Evolutionary conservation across 2,888 invertebrate genomes (phyloP), one percentile per base, ranked within the genome.

Genomic region (Epsilonema sp.): DNA sequence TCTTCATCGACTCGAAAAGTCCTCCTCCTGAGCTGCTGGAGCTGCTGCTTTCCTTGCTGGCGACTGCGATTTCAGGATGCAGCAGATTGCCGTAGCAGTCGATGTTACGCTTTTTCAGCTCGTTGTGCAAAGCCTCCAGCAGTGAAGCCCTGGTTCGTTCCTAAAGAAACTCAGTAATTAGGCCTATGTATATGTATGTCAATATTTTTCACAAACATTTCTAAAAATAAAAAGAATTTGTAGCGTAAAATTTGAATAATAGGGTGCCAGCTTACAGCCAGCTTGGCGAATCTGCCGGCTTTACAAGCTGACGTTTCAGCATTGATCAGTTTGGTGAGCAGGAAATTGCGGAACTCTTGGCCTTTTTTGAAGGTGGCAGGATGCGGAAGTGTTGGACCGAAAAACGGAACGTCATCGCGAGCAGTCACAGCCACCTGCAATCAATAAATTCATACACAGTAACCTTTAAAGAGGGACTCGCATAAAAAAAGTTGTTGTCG

Each of bases 231-330:
- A 49, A 4, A 1, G n/a, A 42, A 40, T n/a, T n/a, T n/a, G n/a
- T n/a, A n/a, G n/a, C n/a, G n/a, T n/a, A n/a, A n/a, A n/a, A n/a
- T n/a, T n/a, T n/a, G n/a, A n/a, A n/a, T n/a, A n/a, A n/a, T n/a
- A n/a, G n/a, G n/a, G n/a, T n/a, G n/a, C 13, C 22, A 23, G 56
- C 62, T 65, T 63, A 77, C 77, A 71, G 90, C 86, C 19, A 94
- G 71, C 67, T 85, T 86, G 13, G 90, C 82, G 70, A 94, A 94
- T 65, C 90, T 87, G 46, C 87, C 84, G n/a, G 92, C 90, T 68
- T 90, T 90, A 72, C 90, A 92, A 63, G 90, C 90, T 3, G 94
- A 89, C 64, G 86, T 86, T 67, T 97, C 94, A 2, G 90, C 94
- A 67, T 94, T 94, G 54, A 94, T 85, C 48, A 94, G 74, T 68